These are phyloP conservation scores for Formica exsecta DNA, from an alignment of 1,140 invertebrate genomes.

Conservation along the genomic window DNA sequence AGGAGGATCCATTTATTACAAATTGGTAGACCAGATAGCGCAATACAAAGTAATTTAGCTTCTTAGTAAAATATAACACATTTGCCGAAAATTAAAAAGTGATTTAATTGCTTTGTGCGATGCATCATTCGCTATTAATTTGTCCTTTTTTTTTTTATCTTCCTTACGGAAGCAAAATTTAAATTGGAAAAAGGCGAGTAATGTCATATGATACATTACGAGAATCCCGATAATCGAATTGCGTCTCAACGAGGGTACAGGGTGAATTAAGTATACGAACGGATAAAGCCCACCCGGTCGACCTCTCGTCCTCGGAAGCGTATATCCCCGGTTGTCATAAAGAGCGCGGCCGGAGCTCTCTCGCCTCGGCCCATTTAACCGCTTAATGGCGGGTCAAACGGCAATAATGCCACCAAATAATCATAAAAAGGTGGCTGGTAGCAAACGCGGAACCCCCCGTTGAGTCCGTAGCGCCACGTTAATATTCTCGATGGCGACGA, in stretches of 20 bases:
- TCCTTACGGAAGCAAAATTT: neutral
- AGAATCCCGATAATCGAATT: slow-evolving; percentile 5
- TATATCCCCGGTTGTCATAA: slow-evolving; percentile 70
- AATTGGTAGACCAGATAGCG: neutral
- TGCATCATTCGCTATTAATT: neutral
- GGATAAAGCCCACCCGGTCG: slow-evolving; percentile 40
- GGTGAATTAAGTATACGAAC: slow-evolving; percentile 49
- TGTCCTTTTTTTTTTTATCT: neutral
- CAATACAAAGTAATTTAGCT: neutral
- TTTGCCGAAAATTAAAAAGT: neutral
- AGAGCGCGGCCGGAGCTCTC: slow-evolving; percentile 68
- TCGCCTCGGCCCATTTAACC: slow-evolving; percentile 76
- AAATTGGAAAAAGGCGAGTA: neutral
- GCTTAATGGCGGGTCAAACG: slow-evolving; percentile 81
- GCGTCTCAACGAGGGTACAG: slow-evolving; percentile 23
- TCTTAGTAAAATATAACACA: neutral
- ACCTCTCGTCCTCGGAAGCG: slow-evolving; percentile 64
- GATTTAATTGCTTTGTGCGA: neutral
- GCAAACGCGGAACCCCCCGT: slow-evolving; percentile 72
- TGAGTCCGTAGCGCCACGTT: slow-evolving; percentile 70
- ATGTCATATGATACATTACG: neutral
- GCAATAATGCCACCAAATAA: slow-evolving; percentile 81
- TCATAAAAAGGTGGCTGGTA: slow-evolving; percentile 81
- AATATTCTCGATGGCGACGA: slow-evolving; percentile 67
- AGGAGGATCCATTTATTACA: neutral